Evolutionary conservation across 2,797 vertebrate species (phyloP).

Genomic region (Macrochelys suwanniensis): DNA sequence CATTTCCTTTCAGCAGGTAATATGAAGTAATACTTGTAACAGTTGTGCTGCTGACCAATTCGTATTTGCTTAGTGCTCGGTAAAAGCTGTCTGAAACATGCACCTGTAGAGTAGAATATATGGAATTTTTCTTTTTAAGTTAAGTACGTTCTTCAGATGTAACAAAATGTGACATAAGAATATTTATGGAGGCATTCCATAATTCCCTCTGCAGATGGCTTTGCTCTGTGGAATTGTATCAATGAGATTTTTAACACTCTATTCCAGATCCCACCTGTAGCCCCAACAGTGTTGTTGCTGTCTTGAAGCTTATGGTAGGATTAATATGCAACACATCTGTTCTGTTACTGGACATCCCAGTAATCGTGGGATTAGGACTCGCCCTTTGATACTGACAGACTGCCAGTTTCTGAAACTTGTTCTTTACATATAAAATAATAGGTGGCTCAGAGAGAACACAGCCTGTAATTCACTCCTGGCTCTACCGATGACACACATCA

Average conservation of each 20-base stretch:
- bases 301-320: not conserved
- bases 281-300: accelerated
- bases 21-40: not conserved
- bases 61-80: not conserved
- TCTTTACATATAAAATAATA: accelerated
- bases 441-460: not conserved
- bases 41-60: not conserved
- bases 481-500: slow-evolving; percentile 6
- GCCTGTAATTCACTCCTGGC: not conserved
- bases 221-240: not conserved
- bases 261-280: not conserved
- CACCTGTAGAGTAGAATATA: not conserved
- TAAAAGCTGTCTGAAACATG: not conserved
- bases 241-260: accelerated
- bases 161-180: not conserved
- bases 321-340: accelerated
- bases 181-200: not conserved
- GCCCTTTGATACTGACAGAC: not conserved
- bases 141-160: not conserved
- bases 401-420: not conserved
- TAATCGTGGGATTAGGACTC: not conserved
- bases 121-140: not conserved
- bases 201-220: accelerated
- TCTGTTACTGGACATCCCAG: not conserved
- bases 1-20: not conserved